These are phyloP conservation scores for Diarsia rubi DNA, from an alignment of 2,888 invertebrate species.

Conservation along the genomic window DNA sequence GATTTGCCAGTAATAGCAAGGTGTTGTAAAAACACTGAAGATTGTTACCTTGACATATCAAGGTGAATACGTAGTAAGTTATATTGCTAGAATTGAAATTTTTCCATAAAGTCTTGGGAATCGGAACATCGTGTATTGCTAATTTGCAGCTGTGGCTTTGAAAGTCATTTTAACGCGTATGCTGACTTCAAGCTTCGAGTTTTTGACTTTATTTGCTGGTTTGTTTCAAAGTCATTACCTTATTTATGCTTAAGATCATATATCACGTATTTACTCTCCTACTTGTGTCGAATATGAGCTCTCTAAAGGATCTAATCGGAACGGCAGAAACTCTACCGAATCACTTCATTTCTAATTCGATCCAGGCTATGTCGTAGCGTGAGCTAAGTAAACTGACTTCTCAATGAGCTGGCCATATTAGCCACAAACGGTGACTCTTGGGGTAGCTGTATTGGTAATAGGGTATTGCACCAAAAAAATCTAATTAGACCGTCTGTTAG, in stretches of 20 bases:
- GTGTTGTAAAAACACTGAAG: slow-evolving; percentile 19
- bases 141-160: slow-evolving; percentile 28
- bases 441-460: too few species aligned
- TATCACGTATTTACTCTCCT: background rate
- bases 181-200: background rate
- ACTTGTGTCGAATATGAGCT: background rate
- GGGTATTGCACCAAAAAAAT: too few species aligned
- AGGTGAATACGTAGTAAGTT: slow-evolving; percentile 28
- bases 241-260: too few species aligned
- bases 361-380: too few species aligned
- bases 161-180: slow-evolving; percentile 2
- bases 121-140: slow-evolving; percentile 2
- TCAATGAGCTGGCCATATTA: background rate
- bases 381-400: background rate
- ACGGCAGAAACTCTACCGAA: too few species aligned
- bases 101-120: slow-evolving; percentile 36
- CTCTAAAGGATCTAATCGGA: background rate
- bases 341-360: too few species aligned
- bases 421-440: background rate
- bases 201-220: too few species aligned
- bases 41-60: slow-evolving; percentile 23
- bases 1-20: slow-evolving; percentile 20
- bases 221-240: too few species aligned
- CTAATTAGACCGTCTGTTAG: too few species aligned
- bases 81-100: slow-evolving; percentile 15